phyloP scores from a whole-genome alignment of 37 sponge, comb jelly and placozoan species.

The Crambe crambe region DNA sequence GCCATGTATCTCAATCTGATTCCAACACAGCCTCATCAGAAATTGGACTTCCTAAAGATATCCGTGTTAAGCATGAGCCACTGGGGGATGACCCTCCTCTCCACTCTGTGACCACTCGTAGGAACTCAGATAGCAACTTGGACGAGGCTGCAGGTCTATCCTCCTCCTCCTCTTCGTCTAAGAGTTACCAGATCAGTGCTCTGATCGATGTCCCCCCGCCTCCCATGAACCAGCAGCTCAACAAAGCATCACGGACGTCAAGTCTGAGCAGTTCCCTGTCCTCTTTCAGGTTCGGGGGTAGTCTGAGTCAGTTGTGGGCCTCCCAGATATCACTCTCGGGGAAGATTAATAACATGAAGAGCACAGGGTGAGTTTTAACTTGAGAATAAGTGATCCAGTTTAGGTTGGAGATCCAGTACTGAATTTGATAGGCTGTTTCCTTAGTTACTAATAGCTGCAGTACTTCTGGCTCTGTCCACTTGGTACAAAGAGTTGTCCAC shows the following conservation, averaged over 20 bases:
- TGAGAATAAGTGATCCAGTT: no score
- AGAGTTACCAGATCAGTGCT: slow-evolving; percentile 55
- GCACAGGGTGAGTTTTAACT: slow-evolving; percentile 71
- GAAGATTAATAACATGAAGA: slow-evolving; percentile 62
- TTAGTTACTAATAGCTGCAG: no score
- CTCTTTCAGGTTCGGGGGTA: slow-evolving; percentile 70
- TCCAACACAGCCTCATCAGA: background rate
- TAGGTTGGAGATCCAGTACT: no score
- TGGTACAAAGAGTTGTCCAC: no score
- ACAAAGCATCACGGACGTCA: slow-evolving; percentile 54
- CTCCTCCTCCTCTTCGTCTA: no score
- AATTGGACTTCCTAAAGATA: background rate
- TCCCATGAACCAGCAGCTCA: slow-evolving; percentile 24
- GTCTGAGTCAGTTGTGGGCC: slow-evolving; percentile 82
- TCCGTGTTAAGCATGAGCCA: background rate
- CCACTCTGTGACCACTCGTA: background rate
- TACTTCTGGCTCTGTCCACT: no score
- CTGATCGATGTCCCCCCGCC: slow-evolving; percentile 63
- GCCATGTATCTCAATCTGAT: background rate
- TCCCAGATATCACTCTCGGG: slow-evolving; percentile 60
- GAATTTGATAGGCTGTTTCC: no score
- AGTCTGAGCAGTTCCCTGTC: slow-evolving; percentile 72
- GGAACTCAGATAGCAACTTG: slow-evolving; percentile 24
- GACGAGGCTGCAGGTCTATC: background rate
- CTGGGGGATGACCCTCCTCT: background rate